Base-by-base conservation (phyloP, 2,113 vertebrate species). In the Ranitomeya imitator region DNA sequence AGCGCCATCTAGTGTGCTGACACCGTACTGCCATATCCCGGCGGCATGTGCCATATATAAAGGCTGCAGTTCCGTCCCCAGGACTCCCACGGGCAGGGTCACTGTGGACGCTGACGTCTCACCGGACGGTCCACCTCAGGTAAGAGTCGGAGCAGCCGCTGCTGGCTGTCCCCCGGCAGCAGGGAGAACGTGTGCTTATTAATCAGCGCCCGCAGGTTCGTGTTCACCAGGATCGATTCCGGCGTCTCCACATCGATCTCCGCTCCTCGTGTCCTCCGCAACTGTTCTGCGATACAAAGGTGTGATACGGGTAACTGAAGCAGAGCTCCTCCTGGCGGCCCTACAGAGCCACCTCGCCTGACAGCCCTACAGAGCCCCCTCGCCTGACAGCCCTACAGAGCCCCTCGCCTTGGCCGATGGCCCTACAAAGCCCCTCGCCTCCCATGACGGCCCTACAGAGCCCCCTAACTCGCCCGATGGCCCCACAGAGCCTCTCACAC, bases 191-290 rank as follows among this genome's bases (percentile, higher is more conserved):
- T 99, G 91, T 99, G 98, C 87, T 99, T 99, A 93, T 99, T 99
- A 92, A 99, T 98, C 89, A 99, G 94, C 0, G 98, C 98, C 81
- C 98, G 93, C 83, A 99, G 94, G 93, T 99, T 99, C 54, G 98
- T 99, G 94, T 99, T 99, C 80, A 99, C 98, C 78, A 99, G 93
- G 92, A 99, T 99, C 82, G 98, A 99, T 92, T 99, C 98, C 0
- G 98, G 98, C 0, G 98, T 99, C 92, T 99, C 98, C 90, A 99
- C 98, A 7, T 99, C 98, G 31, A 99, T 99, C 85, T 98, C 97
- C 0, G 95, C 96, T 83, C 96, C 97, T 91, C 95, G 97, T 0
- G 95, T 93, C 6, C 97, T 95, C 93, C 97, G 98, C 92, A 99
- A 94, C 86, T 99, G 98, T 79, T 97, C 98, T 99, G 94, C 2